Evolutionary conservation across 2,797 vertebrate species (phyloP), one percentile per base, ranked within the genome.

Genomic region (Nothura maculosa): DNA sequence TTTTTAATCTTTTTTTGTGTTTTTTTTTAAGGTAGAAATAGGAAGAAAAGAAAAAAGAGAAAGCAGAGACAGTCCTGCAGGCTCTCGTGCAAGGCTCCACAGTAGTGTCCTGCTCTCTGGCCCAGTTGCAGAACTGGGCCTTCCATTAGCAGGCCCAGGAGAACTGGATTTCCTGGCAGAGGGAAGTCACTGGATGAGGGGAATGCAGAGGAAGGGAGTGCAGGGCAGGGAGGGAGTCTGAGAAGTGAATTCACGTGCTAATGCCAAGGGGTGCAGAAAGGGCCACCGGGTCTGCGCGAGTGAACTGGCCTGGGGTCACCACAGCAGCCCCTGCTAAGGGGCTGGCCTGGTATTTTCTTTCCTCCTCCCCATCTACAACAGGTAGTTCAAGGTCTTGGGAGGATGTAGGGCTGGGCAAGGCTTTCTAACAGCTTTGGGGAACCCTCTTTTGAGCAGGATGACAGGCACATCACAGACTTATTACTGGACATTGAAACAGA

Each of bases 151-250:
- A 62, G n/a, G 68, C 1, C 22, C 48, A 13, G n/a, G 58, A n/a
- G 6, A 28, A 50, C 10, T 1, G 10, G 10, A 36, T 21, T 52
- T 13, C 43, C n/a, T 15, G 80, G 42, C 12, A 2, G 0, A 57
- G 28, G 27, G 74, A 68, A 43, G 74, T 77, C 30, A 30, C 9
- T 4, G 63, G 70, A 63, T 14, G 30, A 9, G 70, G 18, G 85
- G 80, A 64, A 61, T 3, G 84, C 38, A 40, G 27, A 36, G 48
- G 61, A 13, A 69, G 20, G 64, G 68, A 67, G 90, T 62, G 93
- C 45, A 68, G 55, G 93, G 57, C 78, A 15, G 3, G 87, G 5
- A 85, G 67, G 74, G 90, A 93, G 92, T 73, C 5, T 32, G 93
- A 3, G 40, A 86, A 94, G 91, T 67, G 89, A 92, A 21, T 40